Conservation (phyloP, 2,797 vertebrate species). For the Tokudaia muenninki region DNA sequence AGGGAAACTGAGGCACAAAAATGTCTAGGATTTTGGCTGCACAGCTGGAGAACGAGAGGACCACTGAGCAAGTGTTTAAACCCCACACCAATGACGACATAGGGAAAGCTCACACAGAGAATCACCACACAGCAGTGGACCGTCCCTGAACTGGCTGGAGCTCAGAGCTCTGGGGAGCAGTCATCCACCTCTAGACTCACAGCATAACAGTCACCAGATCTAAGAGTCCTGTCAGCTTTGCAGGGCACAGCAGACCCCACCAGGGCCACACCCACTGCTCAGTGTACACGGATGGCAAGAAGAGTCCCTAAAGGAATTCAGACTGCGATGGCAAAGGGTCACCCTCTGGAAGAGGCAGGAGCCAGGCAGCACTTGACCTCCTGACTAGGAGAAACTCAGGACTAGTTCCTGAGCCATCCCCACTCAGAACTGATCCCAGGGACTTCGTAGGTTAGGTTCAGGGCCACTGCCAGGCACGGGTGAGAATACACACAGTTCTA, state of each 20-base stretch:
- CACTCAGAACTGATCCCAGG: neutral
- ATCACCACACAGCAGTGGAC: neutral
- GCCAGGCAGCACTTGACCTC: neutral
- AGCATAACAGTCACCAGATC: neutral
- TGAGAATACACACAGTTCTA: neutral
- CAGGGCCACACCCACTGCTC: neutral
- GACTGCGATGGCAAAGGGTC: accelerated
- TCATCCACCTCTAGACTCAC: accelerated
- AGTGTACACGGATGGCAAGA: neutral
- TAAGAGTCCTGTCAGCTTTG: neutral
- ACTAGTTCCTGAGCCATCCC: neutral
- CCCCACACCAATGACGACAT: accelerated
- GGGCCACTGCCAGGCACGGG: neutral
- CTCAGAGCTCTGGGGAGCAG: neutral
- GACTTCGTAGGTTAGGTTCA: accelerated
- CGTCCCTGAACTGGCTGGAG: neutral
- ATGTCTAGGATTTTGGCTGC: accelerated
- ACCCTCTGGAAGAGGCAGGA: neutral
- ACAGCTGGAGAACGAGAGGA: accelerated
- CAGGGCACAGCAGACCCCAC: too few species aligned
- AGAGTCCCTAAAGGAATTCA: neutral
- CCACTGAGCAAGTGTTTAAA: accelerated
- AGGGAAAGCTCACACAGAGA: neutral
- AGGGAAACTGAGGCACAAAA: neutral
- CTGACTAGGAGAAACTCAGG: too few species aligned